Evolutionary conservation across 2,113 vertebrate genomes (phyloP).

Genomic region (Zootoca vivipara): DNA sequence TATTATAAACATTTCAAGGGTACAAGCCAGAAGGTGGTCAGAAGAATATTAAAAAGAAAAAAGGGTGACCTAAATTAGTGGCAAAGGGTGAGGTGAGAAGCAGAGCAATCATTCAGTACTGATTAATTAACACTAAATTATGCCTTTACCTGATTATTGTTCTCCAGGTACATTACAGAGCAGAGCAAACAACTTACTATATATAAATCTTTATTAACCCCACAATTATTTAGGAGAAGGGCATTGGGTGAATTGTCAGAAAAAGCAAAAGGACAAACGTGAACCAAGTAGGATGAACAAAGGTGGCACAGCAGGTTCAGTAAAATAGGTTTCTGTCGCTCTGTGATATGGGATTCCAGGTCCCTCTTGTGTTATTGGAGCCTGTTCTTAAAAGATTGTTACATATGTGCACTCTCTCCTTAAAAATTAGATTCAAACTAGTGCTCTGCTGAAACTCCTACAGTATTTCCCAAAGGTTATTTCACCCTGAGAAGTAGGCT

Average conservation of each 20-base stretch:
- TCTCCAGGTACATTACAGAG: conserved; percentile 24
- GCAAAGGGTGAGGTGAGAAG: conserved; percentile 40
- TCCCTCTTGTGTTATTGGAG: conserved; percentile 16
- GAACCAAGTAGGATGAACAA: conserved; percentile 28
- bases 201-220: conserved; percentile 62
- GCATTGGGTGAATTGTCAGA: conserved; percentile 50
- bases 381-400: conserved; percentile 17
- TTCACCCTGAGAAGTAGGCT: no score
- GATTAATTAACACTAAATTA: conserved; percentile 68
- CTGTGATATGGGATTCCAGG: background rate
- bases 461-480: no score
- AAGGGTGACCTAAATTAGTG: conserved; percentile 44
- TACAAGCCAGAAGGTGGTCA: conserved; percentile 5
- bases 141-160: conserved; percentile 55
- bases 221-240: conserved; percentile 32
- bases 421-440: no score
- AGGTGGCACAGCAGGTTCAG: conserved; percentile 32
- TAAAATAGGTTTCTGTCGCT: background rate
- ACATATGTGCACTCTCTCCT: no score
- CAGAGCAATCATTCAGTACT: conserved; percentile 39
- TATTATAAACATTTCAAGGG: background rate
- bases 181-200: conserved; percentile 35
- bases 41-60: conserved; percentile 47
- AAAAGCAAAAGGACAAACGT: conserved; percentile 58
- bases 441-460: no score